Conservation (phyloP, 2,888 invertebrate genomes). For the Sepioteuthis lessoniana region DNA sequence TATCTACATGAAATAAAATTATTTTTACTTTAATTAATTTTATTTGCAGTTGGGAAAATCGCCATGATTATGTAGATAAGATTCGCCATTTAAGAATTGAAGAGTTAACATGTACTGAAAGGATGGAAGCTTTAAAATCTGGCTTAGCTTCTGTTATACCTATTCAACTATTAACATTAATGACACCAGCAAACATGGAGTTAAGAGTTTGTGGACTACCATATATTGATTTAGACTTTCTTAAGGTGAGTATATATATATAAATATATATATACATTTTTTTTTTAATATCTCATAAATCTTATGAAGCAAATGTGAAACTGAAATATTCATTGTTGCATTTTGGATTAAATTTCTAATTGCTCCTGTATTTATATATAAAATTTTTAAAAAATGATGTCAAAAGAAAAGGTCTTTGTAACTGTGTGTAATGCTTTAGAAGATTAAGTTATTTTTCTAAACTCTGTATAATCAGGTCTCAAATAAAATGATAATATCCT, state of each 20-base stretch:
- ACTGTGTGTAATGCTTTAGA: too few relatives aligned
- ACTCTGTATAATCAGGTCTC: too few relatives aligned
- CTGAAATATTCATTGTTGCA: too few relatives aligned
- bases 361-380: too few relatives aligned
- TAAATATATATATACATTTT: too few relatives aligned
- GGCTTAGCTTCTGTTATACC: constrained; percentile 72
- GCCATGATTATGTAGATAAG: constrained; percentile 70
- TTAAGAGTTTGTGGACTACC: constrained; percentile 72
- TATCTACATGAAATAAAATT: neutral
- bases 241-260: constrained; percentile 65
- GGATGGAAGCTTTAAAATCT: constrained; percentile 63
- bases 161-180: constrained; percentile 68
- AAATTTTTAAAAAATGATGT: too few relatives aligned
- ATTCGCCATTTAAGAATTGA: constrained; percentile 65
- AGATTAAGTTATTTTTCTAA: too few relatives aligned
- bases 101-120: constrained; percentile 64
- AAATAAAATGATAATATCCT: too few relatives aligned
- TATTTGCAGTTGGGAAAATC: constrained; percentile 69
- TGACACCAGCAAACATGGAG: constrained; percentile 71
- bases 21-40: neutral
- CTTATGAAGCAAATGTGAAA: too few relatives aligned
- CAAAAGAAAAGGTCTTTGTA: too few relatives aligned
- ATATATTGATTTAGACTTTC: constrained; percentile 70
- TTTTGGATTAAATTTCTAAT: too few relatives aligned
- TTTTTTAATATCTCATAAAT: too few relatives aligned